Evolutionary conservation across 2,888 invertebrate genomes (phyloP).

Genomic region (Formica aserva): DNA sequence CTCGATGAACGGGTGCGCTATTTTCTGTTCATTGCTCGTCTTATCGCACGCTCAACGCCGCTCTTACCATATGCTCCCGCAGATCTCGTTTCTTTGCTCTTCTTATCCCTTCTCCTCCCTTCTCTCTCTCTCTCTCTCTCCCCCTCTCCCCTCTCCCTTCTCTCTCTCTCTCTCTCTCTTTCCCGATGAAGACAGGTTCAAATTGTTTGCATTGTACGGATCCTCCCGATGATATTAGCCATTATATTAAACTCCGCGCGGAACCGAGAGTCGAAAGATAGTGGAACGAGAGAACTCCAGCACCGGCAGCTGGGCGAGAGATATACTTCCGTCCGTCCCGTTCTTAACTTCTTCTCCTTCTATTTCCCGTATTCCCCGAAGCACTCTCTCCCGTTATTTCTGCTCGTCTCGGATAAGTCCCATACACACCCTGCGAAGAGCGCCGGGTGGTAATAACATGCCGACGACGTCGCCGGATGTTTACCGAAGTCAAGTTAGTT

Average conservation of each 20-base stretch:
- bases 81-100: slow-evolving; percentile 25
- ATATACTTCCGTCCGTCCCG: slow-evolving; percentile 73
- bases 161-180: slow-evolving; percentile 19
- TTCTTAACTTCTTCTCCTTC: slow-evolving; percentile 54
- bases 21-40: slow-evolving; percentile 78
- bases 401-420: slow-evolving; percentile 23
- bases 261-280: slow-evolving; percentile 71
- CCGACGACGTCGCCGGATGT: slow-evolving; percentile 51
- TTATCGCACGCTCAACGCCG: slow-evolving; percentile 73
- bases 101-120: slow-evolving; percentile 21
- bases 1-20: slow-evolving; percentile 63
- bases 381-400: slow-evolving; percentile 52
- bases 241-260: slow-evolving; percentile 83
- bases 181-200: slow-evolving; percentile 68
- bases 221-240: slow-evolving; percentile 80
- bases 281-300: slow-evolving; percentile 55
- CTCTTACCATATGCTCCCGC: slow-evolving; percentile 1
- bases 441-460: slow-evolving; percentile 38
- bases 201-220: slow-evolving; percentile 82
- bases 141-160: too few species aligned
- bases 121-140: slow-evolving; percentile 17
- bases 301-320: slow-evolving; percentile 60
- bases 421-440: slow-evolving; percentile 36
- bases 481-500: slow-evolving; percentile 45
- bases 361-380: slow-evolving; percentile 9